Base-by-base conservation (phyloP, 2,113 vertebrate species). In the Cinclus cinclus region DNA sequence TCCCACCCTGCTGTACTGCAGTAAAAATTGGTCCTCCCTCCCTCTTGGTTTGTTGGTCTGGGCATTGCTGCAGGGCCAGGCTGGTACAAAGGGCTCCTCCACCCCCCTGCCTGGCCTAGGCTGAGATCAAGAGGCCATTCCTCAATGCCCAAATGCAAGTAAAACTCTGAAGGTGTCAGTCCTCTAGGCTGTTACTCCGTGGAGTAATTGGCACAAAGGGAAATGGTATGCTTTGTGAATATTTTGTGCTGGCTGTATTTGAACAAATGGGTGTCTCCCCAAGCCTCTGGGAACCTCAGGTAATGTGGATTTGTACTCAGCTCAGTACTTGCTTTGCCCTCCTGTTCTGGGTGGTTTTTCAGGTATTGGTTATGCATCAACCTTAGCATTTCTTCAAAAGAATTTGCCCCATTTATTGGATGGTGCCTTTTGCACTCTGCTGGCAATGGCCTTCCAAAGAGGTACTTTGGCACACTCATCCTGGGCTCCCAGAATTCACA, bases 171-270 rank as follows among this genome's bases (percentile, higher is more conserved):
- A 65, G n/a, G 18, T 44, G 31, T 55, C 42, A 69, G 20, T 4
- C 7, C 25, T 73, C 20, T 8, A 13, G 37, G 42, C 17, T 37
- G 28, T 23, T 23, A 18, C 31, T 70, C 19, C 67, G 2, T 0
- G 19, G 33, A 77, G 47, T 3, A 39, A 53, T 7, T 37, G 47
- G 24, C 16, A 50, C 24, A 59, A 59, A 56, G 33, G 46, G 46
- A 80, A 77, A 52, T 2, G 2, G 2, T 4, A 1, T 15, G 2
- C 7, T 78, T 67, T 55, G 15, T 27, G 49, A 15, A 1, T 15
- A 6, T 17, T 70, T 74, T 63, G 19, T 49, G 35, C 30, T 13
- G 2, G 3, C 6, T 1, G 2, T 13, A 52, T 25, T 42, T 88
- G 53, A 82, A 64, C 5, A 46, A 49, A 37, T 6, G 50, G 10